phyloP scores from a whole-genome alignment of 1,140 invertebrate species.

The Aphaenogaster ashmeadi region DNA sequence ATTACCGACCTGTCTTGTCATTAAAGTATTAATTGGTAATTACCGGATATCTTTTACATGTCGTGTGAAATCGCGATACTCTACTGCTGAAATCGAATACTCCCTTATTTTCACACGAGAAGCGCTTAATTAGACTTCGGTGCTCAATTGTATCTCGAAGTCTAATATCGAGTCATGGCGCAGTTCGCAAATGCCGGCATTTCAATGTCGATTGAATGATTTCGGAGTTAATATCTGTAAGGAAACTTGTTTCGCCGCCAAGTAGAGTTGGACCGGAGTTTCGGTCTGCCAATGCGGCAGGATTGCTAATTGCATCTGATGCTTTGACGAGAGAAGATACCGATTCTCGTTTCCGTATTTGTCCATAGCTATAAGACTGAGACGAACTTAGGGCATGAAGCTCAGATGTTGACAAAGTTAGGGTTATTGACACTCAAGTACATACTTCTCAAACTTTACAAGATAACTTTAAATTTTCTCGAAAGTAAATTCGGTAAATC shows the following conservation, averaged over 20 bases:
- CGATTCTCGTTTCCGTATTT: constrained; percentile 51
- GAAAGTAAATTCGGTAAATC: background rate
- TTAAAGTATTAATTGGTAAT: constrained; percentile 17
- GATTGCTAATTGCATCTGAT: constrained; percentile 63
- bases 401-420: constrained; percentile 34
- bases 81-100: background rate
- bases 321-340: constrained; percentile 48
- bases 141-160: constrained; percentile 44
- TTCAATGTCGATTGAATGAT: constrained; percentile 66
- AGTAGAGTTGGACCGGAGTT: constrained; percentile 54
- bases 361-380: constrained; percentile 17
- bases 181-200: constrained; percentile 49
- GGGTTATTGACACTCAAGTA: background rate
- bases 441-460: background rate
- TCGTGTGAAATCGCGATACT: background rate
- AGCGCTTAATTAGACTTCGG: constrained; percentile 46
- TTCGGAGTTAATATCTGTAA: constrained; percentile 64
- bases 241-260: constrained; percentile 57
- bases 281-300: constrained; percentile 31
- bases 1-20: constrained; percentile 2
- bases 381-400: constrained; percentile 21
- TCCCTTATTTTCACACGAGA: background rate
- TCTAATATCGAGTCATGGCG: constrained; percentile 34
- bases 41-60: constrained; percentile 10
- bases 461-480: background rate